phyloP scores from a whole-genome alignment of 2,113 vertebrate genomes.

The Malurus elegans region DNA sequence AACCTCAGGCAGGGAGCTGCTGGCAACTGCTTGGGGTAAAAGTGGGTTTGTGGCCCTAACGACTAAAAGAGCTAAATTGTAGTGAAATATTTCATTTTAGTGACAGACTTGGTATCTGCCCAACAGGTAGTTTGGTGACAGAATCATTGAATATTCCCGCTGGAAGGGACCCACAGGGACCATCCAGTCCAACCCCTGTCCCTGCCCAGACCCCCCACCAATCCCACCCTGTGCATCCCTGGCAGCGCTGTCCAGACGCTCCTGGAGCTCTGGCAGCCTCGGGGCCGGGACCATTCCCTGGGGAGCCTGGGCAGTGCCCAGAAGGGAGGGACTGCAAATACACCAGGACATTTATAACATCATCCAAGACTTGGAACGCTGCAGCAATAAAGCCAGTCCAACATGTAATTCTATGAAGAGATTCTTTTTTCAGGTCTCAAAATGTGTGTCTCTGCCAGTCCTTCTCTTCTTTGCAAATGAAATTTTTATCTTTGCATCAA shows the following conservation, averaged over 20 bases:
- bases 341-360: not conserved
- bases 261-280: not conserved
- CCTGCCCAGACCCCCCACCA: not conserved
- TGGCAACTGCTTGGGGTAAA: not conserved
- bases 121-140: not conserved
- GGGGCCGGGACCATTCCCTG: not conserved
- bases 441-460: not conserved
- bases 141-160: not conserved
- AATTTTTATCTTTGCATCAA: not conserved
- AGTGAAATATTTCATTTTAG: not conserved
- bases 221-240: not conserved
- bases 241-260: rapidly evolving
- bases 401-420: not conserved
- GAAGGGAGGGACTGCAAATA: not conserved
- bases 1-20: not conserved
- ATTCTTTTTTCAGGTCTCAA: not conserved
- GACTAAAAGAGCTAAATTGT: not conserved
- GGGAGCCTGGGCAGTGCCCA: not conserved
- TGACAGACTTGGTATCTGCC: not conserved
- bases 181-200: not conserved
- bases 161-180: not conserved
- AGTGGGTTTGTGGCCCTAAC: not conserved
- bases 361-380: not conserved
- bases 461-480: not conserved
- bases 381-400: not conserved